phyloP scores from a whole-genome alignment of 2,888 invertebrate genomes.

The Stenichneumon culpator region DNA sequence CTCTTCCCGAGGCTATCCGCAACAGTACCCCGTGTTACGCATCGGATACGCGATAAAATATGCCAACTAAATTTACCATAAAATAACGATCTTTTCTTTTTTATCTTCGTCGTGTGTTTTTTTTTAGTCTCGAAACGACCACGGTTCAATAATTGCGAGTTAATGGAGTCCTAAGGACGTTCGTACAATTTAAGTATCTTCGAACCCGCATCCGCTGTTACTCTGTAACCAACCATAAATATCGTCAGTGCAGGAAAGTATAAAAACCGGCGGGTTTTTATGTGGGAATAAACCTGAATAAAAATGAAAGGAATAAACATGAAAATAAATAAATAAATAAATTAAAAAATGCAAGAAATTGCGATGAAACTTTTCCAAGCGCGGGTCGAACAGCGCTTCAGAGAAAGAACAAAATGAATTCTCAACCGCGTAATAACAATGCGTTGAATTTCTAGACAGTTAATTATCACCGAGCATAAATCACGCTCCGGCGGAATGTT shows the following conservation, averaged over 20 bases:
- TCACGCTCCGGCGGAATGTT: conserved; percentile 17
- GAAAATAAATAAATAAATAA: too few relatives aligned
- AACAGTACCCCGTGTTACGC: conserved; percentile 13
- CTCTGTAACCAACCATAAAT: too few relatives aligned
- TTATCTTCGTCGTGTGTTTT: neutral
- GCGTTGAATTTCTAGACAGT: neutral
- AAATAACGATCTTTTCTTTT: neutral
- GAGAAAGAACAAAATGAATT: neutral
- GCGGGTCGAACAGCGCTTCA: neutral
- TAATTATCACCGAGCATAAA: neutral
- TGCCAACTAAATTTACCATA: conserved; percentile 21
- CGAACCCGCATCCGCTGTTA: too few relatives aligned
- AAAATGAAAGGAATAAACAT: too few relatives aligned
- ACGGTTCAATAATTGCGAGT: neutral
- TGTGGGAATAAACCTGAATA: too few relatives aligned
- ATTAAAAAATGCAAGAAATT: too few relatives aligned
- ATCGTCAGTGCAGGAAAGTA: too few relatives aligned
- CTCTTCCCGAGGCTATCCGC: neutral
- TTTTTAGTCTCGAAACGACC: neutral
- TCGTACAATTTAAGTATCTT: too few relatives aligned
- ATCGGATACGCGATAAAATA: conserved; percentile 21
- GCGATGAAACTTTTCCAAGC: neutral
- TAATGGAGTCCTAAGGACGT: neutral
- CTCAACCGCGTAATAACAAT: neutral
- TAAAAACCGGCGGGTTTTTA: too few relatives aligned